Base-by-base conservation (phyloP, 1,140 invertebrate species). In the Trichonephila inaurata region DNA sequence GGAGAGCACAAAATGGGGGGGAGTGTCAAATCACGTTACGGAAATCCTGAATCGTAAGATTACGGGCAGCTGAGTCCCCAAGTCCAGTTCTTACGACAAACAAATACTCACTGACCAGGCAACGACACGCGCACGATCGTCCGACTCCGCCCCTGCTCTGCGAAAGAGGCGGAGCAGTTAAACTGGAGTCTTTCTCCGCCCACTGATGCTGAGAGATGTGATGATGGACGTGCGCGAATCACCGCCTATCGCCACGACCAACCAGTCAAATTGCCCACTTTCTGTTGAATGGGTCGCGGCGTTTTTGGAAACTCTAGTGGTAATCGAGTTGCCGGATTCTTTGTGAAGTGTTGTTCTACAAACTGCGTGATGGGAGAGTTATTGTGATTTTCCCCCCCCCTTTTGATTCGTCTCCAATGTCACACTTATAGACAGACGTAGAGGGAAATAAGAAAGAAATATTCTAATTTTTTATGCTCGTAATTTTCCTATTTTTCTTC, bases 31-130 rank as follows among this genome's bases (percentile, higher is more conserved):
- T 61, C 69, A 85, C 44, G 19, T 92, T 69, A 60, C 81, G 90
- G 51, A 64, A 86, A 85, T 85, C 62, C 83, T 44, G 44, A 81
- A 82, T 91, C 58, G 51, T 82, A 81, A 92, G 91, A 92, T 92
- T 83, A 82, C 21, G 60, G 82, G 64, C 44, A 86, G 77, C 24
- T 28, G 90, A 81, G 51, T 64, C 89, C 51, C 64, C 28, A 60
- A 83, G 61, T 92, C 82, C 91, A 92, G 91, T 92, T 92, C 62
- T 87, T 72, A 87, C 91, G 40, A 66, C 91, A 87, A 92, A 92
- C 91, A 92, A 92, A 92, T 92, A 92, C 91, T 92, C 62, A 77
- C 72, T 92, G 83, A 87, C 91, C 91, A 92, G 66, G 66, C 91
- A 28, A 87, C 91, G 91, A 92, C 83, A 92, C 91, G 91, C 91